Evolutionary conservation across 2,113 vertebrate species (phyloP).

Genomic region (Mormoops blainvillei): DNA sequence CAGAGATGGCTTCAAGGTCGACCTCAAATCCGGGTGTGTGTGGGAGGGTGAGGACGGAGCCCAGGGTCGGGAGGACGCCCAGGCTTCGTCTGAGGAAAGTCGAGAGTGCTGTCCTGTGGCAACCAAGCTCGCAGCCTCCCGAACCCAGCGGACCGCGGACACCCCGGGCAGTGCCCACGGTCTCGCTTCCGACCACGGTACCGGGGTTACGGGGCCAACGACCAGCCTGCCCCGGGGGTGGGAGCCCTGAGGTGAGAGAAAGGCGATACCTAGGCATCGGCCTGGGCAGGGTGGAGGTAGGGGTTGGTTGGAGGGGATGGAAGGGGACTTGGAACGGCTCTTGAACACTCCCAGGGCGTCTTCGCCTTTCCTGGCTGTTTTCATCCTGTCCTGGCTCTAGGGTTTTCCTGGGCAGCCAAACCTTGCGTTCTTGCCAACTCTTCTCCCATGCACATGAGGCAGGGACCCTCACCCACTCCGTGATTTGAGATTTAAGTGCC

Average conservation of each 20-base stretch:
- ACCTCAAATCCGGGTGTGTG: neutral
- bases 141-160: neutral
- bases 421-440: neutral
- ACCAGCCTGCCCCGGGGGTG: neutral
- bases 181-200: neutral
- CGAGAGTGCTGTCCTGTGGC: neutral
- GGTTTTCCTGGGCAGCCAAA: neutral
- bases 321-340: neutral
- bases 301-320: neutral
- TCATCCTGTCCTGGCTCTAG: neutral
- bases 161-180: neutral
- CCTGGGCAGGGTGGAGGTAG: no score
- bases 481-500: neutral
- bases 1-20: neutral
- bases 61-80: neutral
- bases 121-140: neutral
- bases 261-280: neutral
- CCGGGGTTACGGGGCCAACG: neutral
- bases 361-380: neutral
- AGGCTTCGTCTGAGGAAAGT: neutral
- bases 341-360: neutral
- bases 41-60: neutral
- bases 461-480: neutral
- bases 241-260: neutral
- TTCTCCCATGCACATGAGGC: no score